Evolutionary conservation across 1,140 invertebrate species (phyloP), one percentile per base, ranked within the genome.

Genomic region (Drosophila lowei): DNA sequence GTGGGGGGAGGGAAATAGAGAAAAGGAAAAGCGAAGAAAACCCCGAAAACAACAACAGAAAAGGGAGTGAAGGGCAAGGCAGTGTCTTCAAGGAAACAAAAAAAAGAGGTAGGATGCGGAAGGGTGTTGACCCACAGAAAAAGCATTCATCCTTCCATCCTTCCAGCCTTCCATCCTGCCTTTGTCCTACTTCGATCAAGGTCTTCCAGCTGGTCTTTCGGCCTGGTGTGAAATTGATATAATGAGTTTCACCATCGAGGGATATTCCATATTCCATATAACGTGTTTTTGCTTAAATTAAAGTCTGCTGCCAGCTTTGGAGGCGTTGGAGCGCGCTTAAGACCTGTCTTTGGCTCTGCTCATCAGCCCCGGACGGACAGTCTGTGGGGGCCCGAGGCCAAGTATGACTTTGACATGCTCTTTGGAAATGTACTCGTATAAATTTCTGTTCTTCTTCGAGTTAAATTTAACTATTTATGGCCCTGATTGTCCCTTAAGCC

Each of bases 161-260:
- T 6, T 25, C 23, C 28, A 2, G 6, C 15, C 7, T 11, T n/a
- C 23, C 38, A 8, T 0, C 2, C 8, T 0, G 6, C 28, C 28
- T 2, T 30, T 30, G 28, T 30, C 5, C 23, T 0, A 30, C 8
- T 30, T 30, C 28, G 7, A 30, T 30, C 7, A 30, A 30, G 28
- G 28, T 8, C 43, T 58, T 57, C 60, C 47, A 30, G 60, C 3
- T 25, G 23, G 23, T 5, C 23, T 5, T 25, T 25, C 23, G 5
- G 0, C 58, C 71, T 59, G 54, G 78, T 80, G 78, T 67, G 57
- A 80, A 80, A 72, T 63, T 72, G 67, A 76, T 80, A 72, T 80
- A 76, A 76, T 76, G 73, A 75, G 72, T 76, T 76, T 72, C n/a
- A n/a, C 28, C 28, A 28, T 30, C 7, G 2, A 8, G 28, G 28